Percentiles rank a stretch among this genome's conserved stretches.
These are phyloP conservation scores for Dicranocentrus wangi DNA, from an alignment of 2,888 invertebrate species.

Conservation along the genomic window DNA sequence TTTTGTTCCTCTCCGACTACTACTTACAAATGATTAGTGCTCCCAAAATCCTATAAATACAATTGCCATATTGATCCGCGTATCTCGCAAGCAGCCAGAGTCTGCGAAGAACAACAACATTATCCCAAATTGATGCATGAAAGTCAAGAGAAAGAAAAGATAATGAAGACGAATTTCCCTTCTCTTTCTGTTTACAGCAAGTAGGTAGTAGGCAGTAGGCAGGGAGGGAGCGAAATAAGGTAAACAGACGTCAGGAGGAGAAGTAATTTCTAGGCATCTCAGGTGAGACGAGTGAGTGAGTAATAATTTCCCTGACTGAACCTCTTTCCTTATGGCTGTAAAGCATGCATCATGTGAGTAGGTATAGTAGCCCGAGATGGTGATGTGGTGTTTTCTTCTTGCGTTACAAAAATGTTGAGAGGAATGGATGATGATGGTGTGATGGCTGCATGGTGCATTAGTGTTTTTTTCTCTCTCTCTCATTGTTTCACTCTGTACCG, in stretches of 20 bases:
- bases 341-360: slow-evolving; percentile 29
- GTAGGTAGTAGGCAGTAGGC: no score
- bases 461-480: background rate
- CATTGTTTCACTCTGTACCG: slow-evolving; percentile 40
- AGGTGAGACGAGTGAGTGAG: slow-evolving; percentile 21
- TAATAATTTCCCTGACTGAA: slow-evolving; percentile 15
- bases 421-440: background rate
- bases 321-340: slow-evolving; percentile 29
- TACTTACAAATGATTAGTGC: no score
- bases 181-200: slow-evolving; percentile 27
- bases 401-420: no score
- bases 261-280: slow-evolving; percentile 28
- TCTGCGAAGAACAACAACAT: slow-evolving; percentile 16
- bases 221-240: no score
- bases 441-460: background rate
- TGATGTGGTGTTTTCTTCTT: no score
- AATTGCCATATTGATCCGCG: no score
- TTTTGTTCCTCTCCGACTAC: no score
- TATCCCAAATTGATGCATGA: background rate
- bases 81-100: no score
- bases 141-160: background rate
- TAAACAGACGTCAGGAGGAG: slow-evolving; percentile 24
- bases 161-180: slow-evolving; percentile 51
- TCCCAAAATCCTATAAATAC: no score
- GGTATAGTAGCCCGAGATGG: background rate